Conservation (phyloP, 2,888 invertebrate species). For the Myopa testacea region DNA sequence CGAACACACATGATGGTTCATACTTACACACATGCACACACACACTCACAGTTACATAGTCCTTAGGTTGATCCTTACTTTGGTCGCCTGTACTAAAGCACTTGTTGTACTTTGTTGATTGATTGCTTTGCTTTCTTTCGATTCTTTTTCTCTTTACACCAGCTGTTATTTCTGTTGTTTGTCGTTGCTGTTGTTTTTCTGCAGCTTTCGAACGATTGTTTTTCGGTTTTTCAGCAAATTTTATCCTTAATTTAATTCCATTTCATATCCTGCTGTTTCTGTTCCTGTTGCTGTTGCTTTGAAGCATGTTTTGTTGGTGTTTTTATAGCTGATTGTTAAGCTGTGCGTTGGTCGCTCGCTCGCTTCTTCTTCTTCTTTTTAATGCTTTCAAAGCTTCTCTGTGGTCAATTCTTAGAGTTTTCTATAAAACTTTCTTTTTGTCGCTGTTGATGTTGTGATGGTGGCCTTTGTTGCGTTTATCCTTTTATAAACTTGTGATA, state of each 20-base stretch:
- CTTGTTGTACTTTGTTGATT: not conserved
- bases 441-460: not conserved
- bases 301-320: too few species aligned
- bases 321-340: not conserved
- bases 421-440: not conserved
- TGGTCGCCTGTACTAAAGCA: too few species aligned
- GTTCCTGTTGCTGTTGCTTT: too few species aligned
- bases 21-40: constrained; percentile 31
- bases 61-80: too few species aligned
- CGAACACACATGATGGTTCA: constrained; percentile 38
- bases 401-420: constrained; percentile 7
- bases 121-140: not conserved
- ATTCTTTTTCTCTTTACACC: constrained; percentile 1
- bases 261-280: constrained; percentile 54
- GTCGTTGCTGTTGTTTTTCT: too few species aligned
- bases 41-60: constrained; percentile 11
- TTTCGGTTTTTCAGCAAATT: not conserved
- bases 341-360: not conserved
- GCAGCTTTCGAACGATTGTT: constrained; percentile 36
- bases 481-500: not conserved
- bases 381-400: not conserved
- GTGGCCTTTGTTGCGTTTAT: not conserved
- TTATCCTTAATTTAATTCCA: constrained; percentile 57
- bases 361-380: not conserved
- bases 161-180: not conserved